phyloP scores from a whole-genome alignment of 2,113 vertebrate genomes.

The Platanista minor region DNA sequence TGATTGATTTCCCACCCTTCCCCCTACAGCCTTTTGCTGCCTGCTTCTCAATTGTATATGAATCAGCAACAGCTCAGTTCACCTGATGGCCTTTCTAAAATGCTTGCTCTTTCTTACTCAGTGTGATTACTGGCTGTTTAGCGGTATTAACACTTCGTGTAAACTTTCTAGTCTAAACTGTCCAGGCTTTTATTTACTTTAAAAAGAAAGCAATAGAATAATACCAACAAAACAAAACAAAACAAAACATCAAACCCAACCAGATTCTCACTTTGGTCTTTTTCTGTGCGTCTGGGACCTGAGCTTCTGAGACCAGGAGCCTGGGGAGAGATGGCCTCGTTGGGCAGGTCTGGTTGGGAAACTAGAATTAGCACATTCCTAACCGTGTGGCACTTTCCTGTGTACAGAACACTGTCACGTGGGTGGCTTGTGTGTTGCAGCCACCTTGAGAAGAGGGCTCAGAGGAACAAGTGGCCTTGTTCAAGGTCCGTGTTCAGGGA shows the following conservation, averaged over 20 bases:
- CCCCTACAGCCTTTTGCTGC: neutral
- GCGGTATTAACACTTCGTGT: neutral
- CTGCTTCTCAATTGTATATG: neutral
- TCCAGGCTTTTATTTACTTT: constrained; percentile 2
- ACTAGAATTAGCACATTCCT: neutral
- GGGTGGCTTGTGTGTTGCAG: neutral
- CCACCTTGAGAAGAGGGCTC: neutral
- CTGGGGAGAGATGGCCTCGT: neutral
- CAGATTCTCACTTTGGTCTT: neutral
- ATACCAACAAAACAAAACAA: neutral
- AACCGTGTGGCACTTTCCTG: no score
- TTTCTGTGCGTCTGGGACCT: neutral
- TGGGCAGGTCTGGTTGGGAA: neutral
- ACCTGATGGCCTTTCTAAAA: neutral
- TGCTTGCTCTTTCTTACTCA: neutral
- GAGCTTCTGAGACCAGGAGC: neutral
- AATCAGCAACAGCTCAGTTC: neutral
- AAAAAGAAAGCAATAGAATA: neutral
- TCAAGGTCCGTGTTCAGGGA: neutral
- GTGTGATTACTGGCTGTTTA: neutral
- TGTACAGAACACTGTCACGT: neutral
- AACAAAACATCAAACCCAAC: neutral
- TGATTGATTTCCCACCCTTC: neutral
- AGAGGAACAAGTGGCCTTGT: neutral
- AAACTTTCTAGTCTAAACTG: neutral